These are phyloP conservation scores for Antigone vipio DNA, from an alignment of 2,113 vertebrate genomes.

Conservation along the genomic window DNA sequence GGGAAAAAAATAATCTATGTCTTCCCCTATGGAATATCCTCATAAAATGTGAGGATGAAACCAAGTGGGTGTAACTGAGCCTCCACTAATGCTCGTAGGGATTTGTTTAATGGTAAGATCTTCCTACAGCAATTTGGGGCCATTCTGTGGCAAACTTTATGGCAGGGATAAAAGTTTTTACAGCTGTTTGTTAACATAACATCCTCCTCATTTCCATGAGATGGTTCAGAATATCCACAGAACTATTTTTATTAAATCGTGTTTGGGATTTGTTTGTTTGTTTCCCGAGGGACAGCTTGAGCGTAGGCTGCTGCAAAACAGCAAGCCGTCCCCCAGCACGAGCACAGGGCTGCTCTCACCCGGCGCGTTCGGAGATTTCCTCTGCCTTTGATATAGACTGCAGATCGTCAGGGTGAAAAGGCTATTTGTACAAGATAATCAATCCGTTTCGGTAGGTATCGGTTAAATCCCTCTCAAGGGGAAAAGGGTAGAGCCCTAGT, in stretches of 20 bases:
- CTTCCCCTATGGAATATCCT: neutral
- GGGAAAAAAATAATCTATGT: neutral
- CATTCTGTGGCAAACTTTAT: neutral
- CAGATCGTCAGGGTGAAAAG: neutral
- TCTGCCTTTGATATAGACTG: neutral
- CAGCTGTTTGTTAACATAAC: conserved; percentile 14
- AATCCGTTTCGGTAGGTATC: neutral
- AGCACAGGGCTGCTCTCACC: neutral
- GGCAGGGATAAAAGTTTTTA: neutral
- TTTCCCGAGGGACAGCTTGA: neutral
- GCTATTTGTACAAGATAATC: neutral
- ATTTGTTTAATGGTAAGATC: neutral
- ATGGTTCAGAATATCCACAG: neutral
- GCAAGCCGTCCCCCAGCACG: neutral
- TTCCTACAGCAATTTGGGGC: neutral
- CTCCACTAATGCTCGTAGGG: neutral
- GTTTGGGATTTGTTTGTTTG: neutral
- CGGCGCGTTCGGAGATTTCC: accelerated
- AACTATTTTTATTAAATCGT: neutral
- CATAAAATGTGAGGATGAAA: neutral
- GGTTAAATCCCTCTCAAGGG: neutral
- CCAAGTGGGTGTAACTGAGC: neutral
- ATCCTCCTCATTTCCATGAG: neutral
- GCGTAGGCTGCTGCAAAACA: neutral
- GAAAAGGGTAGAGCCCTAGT: neutral